These are phyloP conservation scores for Aphelinus atriplicis DNA, from an alignment of 1,140 invertebrate species.

Conservation along the genomic window DNA sequence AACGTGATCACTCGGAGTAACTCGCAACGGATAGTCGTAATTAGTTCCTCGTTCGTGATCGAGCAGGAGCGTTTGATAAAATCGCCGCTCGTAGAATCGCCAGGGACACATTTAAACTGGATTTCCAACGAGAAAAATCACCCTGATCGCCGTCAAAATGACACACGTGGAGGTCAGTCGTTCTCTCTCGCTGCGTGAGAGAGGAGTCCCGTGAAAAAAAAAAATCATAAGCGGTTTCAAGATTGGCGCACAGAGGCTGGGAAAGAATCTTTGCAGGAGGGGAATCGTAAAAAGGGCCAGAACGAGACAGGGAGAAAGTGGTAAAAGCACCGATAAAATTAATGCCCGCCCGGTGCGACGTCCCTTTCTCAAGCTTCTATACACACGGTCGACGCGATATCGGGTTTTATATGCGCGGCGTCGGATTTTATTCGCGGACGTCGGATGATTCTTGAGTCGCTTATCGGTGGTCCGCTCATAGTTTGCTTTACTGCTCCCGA, in stretches of 20 bases:
- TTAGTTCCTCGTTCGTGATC: too few relatives aligned
- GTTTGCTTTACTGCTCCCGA: conserved; percentile 4
- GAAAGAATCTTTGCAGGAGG: not conserved
- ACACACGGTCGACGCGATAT: conserved; percentile 11
- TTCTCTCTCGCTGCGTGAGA: too few relatives aligned
- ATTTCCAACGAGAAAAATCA: too few relatives aligned
- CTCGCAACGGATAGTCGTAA: too few relatives aligned
- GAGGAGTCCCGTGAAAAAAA: too few relatives aligned
- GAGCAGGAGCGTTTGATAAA: too few relatives aligned
- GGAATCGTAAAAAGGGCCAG: conserved; percentile 16
- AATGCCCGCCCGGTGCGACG: conserved; percentile 6
- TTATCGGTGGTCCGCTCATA: conserved; percentile 18
- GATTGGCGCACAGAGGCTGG: too few relatives aligned
- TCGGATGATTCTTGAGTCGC: conserved; percentile 26
- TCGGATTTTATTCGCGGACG: conserved; percentile 25
- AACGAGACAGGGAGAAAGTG: not conserved
- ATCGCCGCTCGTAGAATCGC: too few relatives aligned
- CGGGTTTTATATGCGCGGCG: conserved; percentile 31
- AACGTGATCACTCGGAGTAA: too few relatives aligned
- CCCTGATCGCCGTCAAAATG: too few relatives aligned
- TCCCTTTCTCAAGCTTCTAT: not conserved
- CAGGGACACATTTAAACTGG: too few relatives aligned
- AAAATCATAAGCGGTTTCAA: too few relatives aligned
- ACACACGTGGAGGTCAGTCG: not conserved
- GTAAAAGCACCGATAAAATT: conserved; percentile 36